Conservation (phyloP, 1,140 invertebrate species). For the Aphelenchoides avenae region DNA sequence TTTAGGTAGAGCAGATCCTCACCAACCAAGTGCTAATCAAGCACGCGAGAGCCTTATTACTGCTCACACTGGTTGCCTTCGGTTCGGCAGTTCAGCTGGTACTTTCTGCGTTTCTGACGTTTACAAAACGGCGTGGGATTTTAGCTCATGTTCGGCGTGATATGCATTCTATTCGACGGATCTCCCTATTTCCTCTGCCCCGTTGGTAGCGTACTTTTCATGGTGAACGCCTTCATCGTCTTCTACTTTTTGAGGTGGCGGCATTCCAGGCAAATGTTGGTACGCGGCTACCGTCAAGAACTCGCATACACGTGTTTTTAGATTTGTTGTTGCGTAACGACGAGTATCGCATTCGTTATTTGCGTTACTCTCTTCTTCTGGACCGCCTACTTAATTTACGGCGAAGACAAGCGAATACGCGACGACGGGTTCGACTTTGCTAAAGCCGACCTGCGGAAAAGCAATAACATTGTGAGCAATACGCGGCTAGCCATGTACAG, state of each 20-base stretch:
- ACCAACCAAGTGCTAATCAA: constrained; percentile 44
- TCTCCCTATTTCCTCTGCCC: constrained; percentile 43
- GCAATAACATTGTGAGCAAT: constrained; percentile 52
- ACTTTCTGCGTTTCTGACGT: constrained; percentile 13
- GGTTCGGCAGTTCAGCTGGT: constrained; percentile 45
- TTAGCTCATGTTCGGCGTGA: constrained; percentile 51
- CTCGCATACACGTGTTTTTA: constrained; percentile 1
- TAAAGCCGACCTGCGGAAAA: constrained; percentile 23
- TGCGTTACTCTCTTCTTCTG: constrained; percentile 46
- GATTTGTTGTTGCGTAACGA: constrained; percentile 40
- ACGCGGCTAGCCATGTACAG: constrained; percentile 55
- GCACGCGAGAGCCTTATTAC: constrained; percentile 39
- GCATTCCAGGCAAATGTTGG: constrained; percentile 41
- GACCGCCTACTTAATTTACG: constrained; percentile 51
- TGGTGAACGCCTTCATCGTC: constrained; percentile 42
- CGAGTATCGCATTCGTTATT: constrained; percentile 35
- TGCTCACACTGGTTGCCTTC: constrained; percentile 35
- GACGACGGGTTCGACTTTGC: constrained; percentile 34
- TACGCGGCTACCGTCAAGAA: constrained; percentile 12
- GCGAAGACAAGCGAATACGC: constrained; percentile 48
- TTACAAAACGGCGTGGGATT: constrained; percentile 13
- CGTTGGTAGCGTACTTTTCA: constrained; percentile 32
- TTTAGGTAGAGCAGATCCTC: constrained; percentile 49
- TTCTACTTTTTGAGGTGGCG: constrained; percentile 40
- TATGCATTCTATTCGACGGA: constrained; percentile 55